Evolutionary conservation across 1,140 invertebrate species (phyloP).

Genomic region (Saxidomus purpurata): DNA sequence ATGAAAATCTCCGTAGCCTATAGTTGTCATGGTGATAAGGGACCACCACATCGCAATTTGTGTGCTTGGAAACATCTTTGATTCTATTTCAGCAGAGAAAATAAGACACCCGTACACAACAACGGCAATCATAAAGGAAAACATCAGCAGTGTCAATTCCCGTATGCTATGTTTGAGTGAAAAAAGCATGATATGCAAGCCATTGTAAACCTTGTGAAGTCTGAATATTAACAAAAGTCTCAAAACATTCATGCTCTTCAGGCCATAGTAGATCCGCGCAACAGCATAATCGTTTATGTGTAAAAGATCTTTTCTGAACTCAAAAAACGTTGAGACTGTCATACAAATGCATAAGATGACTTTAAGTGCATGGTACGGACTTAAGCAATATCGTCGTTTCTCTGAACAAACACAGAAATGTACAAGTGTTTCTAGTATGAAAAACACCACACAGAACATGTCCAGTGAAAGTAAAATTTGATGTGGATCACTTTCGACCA

Average conservation of each 20-base stretch:
- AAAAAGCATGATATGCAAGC: constrained; percentile 1
- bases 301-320: neutral
- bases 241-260: neutral
- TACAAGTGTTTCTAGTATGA: neutral
- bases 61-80: constrained; percentile 89
- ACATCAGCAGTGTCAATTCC: neutral
- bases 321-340: neutral
- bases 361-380: neutral
- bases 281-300: constrained; percentile 13
- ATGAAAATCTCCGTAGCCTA: constrained; percentile 98
- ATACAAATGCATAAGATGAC: neutral
- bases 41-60: constrained; percentile 99
- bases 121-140: neutral
- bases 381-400: neutral
- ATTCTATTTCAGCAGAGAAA: constrained; percentile 75
- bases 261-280: neutral
- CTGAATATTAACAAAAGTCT: constrained; percentile 13
- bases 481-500: neutral
- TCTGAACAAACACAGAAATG: neutral
- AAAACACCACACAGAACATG: constrained; percentile 6
- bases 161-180: constrained; percentile 5
- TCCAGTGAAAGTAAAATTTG: neutral
- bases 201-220: neutral
- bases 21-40: constrained; percentile 96
- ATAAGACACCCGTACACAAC: constrained; percentile 88